Evolutionary conservation across 37 sponge, comb jelly and placozoan genomes (phyloP), one percentile per base, ranked within the genome.

Genomic region (Sycon ciliatum): DNA sequence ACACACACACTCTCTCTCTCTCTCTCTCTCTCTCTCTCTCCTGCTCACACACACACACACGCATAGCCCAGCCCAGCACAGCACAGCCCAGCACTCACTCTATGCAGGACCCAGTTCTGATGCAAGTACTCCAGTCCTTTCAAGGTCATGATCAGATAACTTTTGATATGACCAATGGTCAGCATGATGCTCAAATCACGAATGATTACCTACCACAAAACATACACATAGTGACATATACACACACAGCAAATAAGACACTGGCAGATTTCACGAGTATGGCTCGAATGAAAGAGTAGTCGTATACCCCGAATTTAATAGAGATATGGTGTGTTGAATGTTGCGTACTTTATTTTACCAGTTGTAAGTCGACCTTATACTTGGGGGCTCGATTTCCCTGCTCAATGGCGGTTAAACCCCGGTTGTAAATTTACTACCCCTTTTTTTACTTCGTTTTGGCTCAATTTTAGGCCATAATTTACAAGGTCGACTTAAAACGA

Each of bases 121-220:
- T 97, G 99, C 0, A 97, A 73, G 73, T 92, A 97, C 73, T 97
- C 99, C 55, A 97, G 62, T 56, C 99, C 99, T 38, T 87, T 81
- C 20, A 97, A 69, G 1, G 89, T 97, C 99, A 97, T 97, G 32
- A 97, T 11, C 18, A 79, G 27, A 68, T 92, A 97, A 22, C 87
- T 83, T 74, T 97, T 97, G 63, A 89, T 86, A 68, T 92, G 75
- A 30, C 75, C 81, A 4, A 84, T 62, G 1, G 86, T 75, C 31
- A 97, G 72, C 3, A 92, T 63, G 11, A 97, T 77, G 26, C 77
- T 40, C 9, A 80, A 62, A 39, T 92, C 93, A n/a, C 83, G 79
- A 66, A 97, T 92, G 0, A 97, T 76, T 26, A 53, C 67, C 82
- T 83, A 23, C 4, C 11, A 2, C 23, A 74, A 30, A 20, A 2